Conservation (phyloP, 2,113 vertebrate species). For the Phainopepla nitens region DNA sequence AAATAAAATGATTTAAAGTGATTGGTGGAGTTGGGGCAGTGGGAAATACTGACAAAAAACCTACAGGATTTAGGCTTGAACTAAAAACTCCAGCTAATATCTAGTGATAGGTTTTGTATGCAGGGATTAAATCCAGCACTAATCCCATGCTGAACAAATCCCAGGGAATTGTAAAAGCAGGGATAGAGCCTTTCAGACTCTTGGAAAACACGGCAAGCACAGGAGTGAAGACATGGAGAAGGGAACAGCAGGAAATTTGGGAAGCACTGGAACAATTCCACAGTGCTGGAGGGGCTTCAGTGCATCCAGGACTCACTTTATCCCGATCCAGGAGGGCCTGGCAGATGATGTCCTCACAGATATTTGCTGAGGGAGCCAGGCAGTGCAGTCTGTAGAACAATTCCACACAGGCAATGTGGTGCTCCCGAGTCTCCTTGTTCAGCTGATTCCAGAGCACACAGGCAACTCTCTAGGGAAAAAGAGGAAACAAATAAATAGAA, state of each 20-base stretch:
- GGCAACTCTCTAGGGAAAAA: conserved; percentile 80
- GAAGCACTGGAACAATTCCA: background rate
- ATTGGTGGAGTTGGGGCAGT: background rate
- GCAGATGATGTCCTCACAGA: conserved; percentile 97
- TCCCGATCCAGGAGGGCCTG: conserved; percentile 84
- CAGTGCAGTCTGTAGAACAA: conserved; percentile 94
- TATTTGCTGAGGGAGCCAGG: conserved; percentile 86
- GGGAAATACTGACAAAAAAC: background rate
- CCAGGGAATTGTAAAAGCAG: background rate
- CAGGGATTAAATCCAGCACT: background rate
- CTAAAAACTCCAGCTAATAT: background rate
- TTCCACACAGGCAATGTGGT: conserved; percentile 90
- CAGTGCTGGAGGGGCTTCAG: background rate
- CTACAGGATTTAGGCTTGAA: background rate
- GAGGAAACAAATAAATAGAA: background rate
- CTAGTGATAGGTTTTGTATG: background rate
- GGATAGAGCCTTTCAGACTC: background rate
- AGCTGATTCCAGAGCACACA: conserved; percentile 90
- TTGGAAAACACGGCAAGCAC: background rate
- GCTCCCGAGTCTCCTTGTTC: conserved; percentile 86
- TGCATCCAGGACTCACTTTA: conserved; percentile 74
- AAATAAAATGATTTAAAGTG: background rate
- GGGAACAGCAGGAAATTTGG: background rate
- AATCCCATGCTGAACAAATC: background rate
- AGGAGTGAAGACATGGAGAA: background rate